A percentile compares a stretch with the other conserved stretches of the same genome.
These are phyloP conservation scores for Drosophila ogumai DNA, from an alignment of 1,140 invertebrate species.

Conservation along the genomic window DNA sequence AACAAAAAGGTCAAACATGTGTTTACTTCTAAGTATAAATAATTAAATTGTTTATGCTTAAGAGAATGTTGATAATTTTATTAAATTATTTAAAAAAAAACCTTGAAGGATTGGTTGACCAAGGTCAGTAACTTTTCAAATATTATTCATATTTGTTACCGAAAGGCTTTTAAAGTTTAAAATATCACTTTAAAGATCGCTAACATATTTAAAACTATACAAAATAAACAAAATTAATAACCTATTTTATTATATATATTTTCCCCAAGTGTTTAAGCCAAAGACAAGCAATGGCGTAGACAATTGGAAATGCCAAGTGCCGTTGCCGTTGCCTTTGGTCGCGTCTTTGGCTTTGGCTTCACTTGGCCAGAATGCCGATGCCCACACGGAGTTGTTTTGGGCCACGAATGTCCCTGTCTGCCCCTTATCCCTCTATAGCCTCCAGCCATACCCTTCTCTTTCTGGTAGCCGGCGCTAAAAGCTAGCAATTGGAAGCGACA, in stretches of 20 bases:
- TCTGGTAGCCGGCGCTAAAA: constrained; percentile 65
- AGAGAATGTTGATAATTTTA: background rate
- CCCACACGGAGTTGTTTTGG: constrained; percentile 44
- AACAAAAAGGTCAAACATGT: background rate
- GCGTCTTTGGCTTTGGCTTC: constrained; percentile 48
- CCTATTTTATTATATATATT: background rate
- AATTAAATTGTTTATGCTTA: too few species aligned
- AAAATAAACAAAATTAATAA: background rate
- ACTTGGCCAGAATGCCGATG: constrained; percentile 32
- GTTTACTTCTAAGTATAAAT: too few species aligned
- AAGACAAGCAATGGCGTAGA: constrained; percentile 10
- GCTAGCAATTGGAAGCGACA: constrained; percentile 58
- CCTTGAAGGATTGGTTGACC: background rate
- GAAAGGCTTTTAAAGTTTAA: too few species aligned
- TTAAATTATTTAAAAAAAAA: background rate
- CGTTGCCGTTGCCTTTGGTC: constrained; percentile 48
- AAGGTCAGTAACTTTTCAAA: background rate
- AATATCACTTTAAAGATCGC: background rate
- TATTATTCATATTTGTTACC: too few species aligned
- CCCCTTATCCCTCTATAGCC: background rate
- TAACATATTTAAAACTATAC: background rate
- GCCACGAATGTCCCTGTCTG: constrained; percentile 23
- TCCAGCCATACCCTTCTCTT: constrained; percentile 11
- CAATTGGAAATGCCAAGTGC: constrained; percentile 77
- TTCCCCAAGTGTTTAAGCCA: constrained; percentile 13